Evolutionary conservation across 2,113 vertebrate species (phyloP).

Genomic region (Paedocypris sp.): DNA sequence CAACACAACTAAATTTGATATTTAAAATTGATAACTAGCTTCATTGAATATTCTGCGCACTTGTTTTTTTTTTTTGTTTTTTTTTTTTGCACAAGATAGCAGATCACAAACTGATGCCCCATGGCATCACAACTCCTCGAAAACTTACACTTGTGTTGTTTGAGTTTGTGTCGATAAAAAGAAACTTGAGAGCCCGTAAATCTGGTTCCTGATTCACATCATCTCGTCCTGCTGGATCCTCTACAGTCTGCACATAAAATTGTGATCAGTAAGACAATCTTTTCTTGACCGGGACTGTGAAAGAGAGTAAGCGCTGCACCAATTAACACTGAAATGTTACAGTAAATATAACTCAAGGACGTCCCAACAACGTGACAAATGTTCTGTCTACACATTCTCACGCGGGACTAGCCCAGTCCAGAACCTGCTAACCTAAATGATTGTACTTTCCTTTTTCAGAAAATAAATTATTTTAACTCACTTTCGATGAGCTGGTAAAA

Average conservation of each 20-base stretch:
- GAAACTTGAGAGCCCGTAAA: conserved; percentile 19
- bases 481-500: too few relatives aligned
- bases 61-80: too few relatives aligned
- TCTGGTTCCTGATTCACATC: conserved; percentile 13
- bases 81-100: not conserved
- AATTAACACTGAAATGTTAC: conserved; percentile 38
- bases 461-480: too few relatives aligned
- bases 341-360: conserved; percentile 57
- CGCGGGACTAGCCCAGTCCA: too few relatives aligned
- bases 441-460: too few relatives aligned
- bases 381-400: not conserved
- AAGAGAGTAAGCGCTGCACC: not conserved
- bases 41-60: too few relatives aligned
- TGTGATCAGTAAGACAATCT: not conserved
- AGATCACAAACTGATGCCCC: too few relatives aligned
- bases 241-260: not conserved
- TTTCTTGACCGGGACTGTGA: too few relatives aligned
- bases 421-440: too few relatives aligned
- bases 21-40: too few relatives aligned
- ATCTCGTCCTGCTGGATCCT: not conserved
- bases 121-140: not conserved
- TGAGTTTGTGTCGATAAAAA: not conserved
- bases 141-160: conserved; percentile 11
- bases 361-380: conserved; percentile 4
- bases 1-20: too few relatives aligned